A percentile compares a stretch with the other conserved stretches of the same genome.
These are phyloP conservation scores for Nicator chloris DNA, from an alignment of 2,113 vertebrate genomes.

Conservation along the genomic window DNA sequence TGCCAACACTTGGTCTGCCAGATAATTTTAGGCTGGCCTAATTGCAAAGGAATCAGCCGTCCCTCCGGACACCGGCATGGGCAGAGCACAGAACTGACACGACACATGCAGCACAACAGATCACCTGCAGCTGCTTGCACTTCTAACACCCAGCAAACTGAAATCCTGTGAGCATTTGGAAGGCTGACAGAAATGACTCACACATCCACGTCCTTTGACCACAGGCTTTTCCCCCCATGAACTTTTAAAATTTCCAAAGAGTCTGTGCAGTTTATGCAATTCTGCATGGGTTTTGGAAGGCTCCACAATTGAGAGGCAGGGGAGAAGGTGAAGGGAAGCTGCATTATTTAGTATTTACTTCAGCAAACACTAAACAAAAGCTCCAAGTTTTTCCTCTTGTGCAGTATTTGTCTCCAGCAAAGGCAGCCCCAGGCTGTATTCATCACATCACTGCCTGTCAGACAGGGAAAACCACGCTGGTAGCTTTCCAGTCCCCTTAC, in stretches of 20 bases:
- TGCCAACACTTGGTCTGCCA: neutral
- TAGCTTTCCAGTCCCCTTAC: neutral
- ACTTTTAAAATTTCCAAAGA: neutral
- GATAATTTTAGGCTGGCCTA: constrained; percentile 35
- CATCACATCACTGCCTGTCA: neutral
- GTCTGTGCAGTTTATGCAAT: neutral
- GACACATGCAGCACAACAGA: neutral
- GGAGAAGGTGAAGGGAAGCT: neutral
- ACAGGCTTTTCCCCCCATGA: neutral
- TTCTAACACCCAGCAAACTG: neutral
- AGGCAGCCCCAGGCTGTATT: neutral
- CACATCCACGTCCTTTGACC: neutral
- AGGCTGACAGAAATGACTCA: neutral
- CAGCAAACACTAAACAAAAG: neutral
- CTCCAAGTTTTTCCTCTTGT: neutral
- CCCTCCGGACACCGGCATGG: neutral
- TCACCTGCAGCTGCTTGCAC: neutral
- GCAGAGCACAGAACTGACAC: neutral
- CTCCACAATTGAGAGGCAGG: neutral
- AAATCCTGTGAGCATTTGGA: neutral
- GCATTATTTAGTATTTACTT: neutral
- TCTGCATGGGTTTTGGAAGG: neutral
- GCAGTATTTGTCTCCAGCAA: neutral
- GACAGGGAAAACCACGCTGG: neutral
- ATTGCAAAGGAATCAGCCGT: neutral